Conservation (phyloP, 2,797 vertebrate genomes). For the Hapalemur alaotrensis region DNA sequence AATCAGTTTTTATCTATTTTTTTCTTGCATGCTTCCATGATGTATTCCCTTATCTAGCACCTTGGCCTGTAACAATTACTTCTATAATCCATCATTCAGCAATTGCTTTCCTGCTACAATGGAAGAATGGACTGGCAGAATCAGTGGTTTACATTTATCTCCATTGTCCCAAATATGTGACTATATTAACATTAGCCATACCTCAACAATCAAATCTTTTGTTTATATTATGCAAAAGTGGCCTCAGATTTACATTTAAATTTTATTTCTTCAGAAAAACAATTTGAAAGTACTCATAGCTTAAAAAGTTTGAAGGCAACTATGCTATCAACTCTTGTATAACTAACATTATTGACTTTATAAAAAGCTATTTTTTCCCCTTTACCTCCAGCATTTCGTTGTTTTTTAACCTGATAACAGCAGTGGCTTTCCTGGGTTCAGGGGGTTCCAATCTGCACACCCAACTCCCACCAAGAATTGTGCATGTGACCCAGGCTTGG, state of each 20-base stretch:
- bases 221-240: not conserved
- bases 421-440: not conserved
- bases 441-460: rapidly evolving
- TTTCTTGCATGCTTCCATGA: not conserved
- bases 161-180: not conserved
- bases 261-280: not conserved
- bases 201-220: not conserved
- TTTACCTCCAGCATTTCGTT: not conserved
- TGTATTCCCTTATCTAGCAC: not conserved
- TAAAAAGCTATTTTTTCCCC: not conserved
- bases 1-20: not conserved
- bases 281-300: not conserved
- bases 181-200: not conserved
- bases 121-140: not conserved
- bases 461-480: not conserved
- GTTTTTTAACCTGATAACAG: not conserved
- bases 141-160: not conserved
- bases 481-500: not conserved
- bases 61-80: not conserved
- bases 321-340: not conserved
- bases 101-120: not conserved
- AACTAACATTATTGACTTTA: not conserved
- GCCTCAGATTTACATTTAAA: not conserved
- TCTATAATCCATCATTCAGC: not conserved
- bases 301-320: not conserved